Conservation (phyloP, 2,797 vertebrate species). For the Nannoperca australis region DNA sequence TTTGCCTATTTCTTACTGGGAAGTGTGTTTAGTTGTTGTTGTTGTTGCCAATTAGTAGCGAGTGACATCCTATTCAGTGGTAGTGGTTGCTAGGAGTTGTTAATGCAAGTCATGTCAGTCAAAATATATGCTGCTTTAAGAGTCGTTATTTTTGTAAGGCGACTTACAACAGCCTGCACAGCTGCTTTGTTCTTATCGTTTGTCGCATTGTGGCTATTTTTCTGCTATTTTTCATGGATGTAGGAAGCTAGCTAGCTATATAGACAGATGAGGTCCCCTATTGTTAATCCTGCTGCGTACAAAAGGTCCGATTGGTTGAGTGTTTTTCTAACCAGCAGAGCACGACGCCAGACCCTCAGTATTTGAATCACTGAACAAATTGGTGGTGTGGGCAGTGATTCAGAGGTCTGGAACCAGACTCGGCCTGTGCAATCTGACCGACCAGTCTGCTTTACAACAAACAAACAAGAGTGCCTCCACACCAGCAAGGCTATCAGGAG, state of each 20-base stretch:
- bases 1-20: neutral
- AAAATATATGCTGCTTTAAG: neutral
- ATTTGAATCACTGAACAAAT: neutral
- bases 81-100: neutral
- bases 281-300: neutral
- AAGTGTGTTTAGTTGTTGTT: no score
- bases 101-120: neutral
- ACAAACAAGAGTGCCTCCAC: neutral
- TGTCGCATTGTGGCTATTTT: neutral
- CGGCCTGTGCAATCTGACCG: no score
- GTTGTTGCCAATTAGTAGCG: neutral
- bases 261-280: neutral
- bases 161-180: neutral
- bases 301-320: neutral
- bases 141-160: neutral
- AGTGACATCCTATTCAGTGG: neutral
- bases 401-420: neutral
- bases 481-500: neutral
- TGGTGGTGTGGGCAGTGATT: neutral
- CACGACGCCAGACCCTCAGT: neutral
- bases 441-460: constrained; percentile 8
- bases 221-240: neutral
- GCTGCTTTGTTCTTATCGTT: neutral
- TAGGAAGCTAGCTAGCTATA: neutral
- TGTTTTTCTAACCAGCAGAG: neutral